Percentiles rank a stretch among this genome's conserved stretches.
Evolutionary conservation across 2,888 invertebrate species (phyloP).

Genomic region (Rhabditoides inermis): DNA sequence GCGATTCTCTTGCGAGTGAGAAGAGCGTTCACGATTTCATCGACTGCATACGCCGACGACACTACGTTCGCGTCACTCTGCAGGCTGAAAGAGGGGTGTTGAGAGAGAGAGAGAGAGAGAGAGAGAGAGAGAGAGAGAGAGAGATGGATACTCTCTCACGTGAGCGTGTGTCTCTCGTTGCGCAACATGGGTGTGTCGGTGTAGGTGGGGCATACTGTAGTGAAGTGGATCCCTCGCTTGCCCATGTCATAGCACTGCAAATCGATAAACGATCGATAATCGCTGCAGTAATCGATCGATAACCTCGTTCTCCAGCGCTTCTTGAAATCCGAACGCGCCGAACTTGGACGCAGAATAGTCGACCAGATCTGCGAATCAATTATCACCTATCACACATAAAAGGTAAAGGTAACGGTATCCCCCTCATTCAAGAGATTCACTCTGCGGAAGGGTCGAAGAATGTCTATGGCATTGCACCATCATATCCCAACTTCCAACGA

Average conservation of each 20-base stretch:
- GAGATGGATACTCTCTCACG: constrained; percentile 66
- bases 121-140: not conserved
- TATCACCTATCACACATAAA: too few species aligned
- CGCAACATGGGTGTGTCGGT: constrained; percentile 94
- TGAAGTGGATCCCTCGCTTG: constrained; percentile 66
- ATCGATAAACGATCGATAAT: too few species aligned
- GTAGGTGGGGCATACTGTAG: constrained; percentile 83
- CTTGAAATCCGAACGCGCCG: constrained; percentile 84
- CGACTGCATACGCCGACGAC: constrained; percentile 75
- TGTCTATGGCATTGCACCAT: not conserved
- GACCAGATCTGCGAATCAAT: constrained; percentile 45
- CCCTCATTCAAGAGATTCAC: too few species aligned
- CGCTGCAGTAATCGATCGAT: too few species aligned
- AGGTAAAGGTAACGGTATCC: too few species aligned
- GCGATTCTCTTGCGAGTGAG: constrained; percentile 67
- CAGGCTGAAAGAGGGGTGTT: not conserved
- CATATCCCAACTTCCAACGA: too few species aligned
- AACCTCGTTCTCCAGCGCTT: constrained; percentile 73
- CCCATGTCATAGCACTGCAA: constrained; percentile 1
- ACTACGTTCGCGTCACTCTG: too few species aligned
- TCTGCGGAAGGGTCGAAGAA: too few species aligned
- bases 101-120: not conserved
- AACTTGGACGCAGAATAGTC: constrained; percentile 89
- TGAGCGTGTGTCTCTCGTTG: too few species aligned
- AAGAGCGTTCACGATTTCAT: constrained; percentile 71